Evolutionary conservation across 2,888 invertebrate species (phyloP).

Genomic region (Calameuta idolon): DNA sequence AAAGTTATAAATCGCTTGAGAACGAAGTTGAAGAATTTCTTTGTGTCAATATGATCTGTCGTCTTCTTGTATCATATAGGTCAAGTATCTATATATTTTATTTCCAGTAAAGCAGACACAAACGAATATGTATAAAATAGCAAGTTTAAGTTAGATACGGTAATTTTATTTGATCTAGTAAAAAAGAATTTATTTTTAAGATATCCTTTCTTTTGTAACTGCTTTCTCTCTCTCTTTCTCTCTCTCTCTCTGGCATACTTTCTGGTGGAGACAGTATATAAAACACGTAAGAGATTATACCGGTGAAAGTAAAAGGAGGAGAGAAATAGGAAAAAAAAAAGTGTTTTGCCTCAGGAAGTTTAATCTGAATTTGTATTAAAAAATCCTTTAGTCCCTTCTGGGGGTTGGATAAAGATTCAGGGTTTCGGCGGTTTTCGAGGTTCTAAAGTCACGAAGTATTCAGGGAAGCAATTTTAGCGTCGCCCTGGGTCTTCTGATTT

Average conservation of each 20-base stretch:
- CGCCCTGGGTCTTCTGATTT: background rate
- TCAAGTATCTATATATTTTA: background rate
- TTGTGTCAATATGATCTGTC: background rate
- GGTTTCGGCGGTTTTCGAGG: background rate
- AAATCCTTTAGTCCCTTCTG: background rate
- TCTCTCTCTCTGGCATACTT: background rate
- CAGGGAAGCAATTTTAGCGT: conserved; percentile 9
- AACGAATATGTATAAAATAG: background rate
- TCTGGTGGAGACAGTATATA: background rate
- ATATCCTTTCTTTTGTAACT: background rate
- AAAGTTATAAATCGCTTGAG: background rate
- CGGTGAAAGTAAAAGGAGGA: background rate
- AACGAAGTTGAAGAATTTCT: background rate
- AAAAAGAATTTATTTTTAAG: background rate
- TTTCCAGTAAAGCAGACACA: background rate
- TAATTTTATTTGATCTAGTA: background rate
- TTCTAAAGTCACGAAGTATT: background rate
- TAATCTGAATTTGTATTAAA: conserved; percentile 10
- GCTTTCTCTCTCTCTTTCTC: background rate
- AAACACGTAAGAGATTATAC: background rate
- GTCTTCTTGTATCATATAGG: background rate
- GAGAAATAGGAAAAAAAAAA: too few species aligned
- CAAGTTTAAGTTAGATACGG: background rate
- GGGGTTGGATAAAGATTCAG: conserved; percentile 4
- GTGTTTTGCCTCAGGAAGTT: background rate